Evolutionary conservation across 2,113 vertebrate genomes (phyloP).

Genomic region (Gnathonemus longibarbis): DNA sequence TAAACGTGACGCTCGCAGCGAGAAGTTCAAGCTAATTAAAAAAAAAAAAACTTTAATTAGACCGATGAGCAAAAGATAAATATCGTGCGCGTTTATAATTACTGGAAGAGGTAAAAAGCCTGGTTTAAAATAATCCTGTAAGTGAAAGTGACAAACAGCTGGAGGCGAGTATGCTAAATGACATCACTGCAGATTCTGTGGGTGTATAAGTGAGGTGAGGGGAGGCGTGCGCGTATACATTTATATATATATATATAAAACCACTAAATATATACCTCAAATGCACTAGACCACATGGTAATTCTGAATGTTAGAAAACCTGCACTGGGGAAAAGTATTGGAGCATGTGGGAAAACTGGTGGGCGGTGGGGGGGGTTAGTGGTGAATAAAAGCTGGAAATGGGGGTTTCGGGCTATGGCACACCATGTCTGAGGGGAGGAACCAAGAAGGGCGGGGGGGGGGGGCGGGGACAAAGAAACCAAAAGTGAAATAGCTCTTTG

Average conservation of each 20-base stretch:
- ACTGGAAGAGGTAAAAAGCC: background rate
- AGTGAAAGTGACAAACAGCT: slow-evolving; percentile 6
- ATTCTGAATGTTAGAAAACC: background rate
- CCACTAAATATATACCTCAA: background rate
- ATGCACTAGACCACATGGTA: background rate
- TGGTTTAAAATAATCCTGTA: slow-evolving; percentile 1
- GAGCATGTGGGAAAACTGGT: background rate
- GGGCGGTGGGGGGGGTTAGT: background rate
- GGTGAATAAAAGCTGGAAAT: background rate
- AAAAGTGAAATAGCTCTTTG: background rate
- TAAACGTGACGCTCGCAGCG: background rate
- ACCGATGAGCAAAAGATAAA: background rate
- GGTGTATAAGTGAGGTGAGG: background rate
- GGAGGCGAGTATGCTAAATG: background rate
- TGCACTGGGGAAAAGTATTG: background rate
- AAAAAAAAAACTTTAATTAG: background rate
- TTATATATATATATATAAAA: background rate
- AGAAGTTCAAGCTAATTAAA: background rate
- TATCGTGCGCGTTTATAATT: background rate
- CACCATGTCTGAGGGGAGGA: background rate
- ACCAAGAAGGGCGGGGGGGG: background rate
- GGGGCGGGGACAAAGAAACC: background rate
- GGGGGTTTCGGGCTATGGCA: background rate
- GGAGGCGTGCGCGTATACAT: background rate
- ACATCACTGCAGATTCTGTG: background rate